Evolutionary conservation across 2,888 invertebrate species (phyloP).

Genomic region (Leptopterna dolabrata): DNA sequence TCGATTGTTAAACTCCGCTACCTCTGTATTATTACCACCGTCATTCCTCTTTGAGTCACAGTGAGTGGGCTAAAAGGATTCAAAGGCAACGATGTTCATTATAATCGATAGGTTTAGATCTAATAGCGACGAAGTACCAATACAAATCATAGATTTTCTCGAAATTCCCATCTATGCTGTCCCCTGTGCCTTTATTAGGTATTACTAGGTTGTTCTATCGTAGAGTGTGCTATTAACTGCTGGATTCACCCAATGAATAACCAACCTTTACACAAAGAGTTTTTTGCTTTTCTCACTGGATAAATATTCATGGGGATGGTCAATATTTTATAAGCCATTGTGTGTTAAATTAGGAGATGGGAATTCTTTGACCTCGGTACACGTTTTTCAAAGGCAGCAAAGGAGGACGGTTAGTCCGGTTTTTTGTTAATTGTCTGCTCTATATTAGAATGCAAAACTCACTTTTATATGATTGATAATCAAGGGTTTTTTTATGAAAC

Average conservation of each 20-base stretch:
- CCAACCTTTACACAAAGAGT: constrained; percentile 30
- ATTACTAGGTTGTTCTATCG: neutral
- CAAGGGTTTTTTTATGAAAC: too few species aligned
- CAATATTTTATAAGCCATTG: constrained; percentile 46
- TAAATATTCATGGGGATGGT: constrained; percentile 31
- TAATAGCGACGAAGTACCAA: too few species aligned
- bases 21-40: too few species aligned
- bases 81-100: too few species aligned
- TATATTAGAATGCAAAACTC: neutral
- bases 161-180: too few species aligned
- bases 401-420: neutral
- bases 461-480: neutral
- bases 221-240: neutral
- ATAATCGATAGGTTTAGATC: too few species aligned
- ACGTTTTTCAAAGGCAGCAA: neutral
- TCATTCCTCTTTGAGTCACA: too few species aligned
- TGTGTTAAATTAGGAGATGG: neutral
- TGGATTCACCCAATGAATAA: constrained; percentile 8
- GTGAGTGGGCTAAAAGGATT: too few species aligned
- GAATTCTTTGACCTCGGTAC: neutral
- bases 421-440: neutral
- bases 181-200: neutral
- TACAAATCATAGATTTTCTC: too few species aligned
- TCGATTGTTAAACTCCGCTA: too few species aligned
- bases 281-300: neutral